Percentiles rank a stretch among this genome's conserved stretches.
phyloP scores from a whole-genome alignment of 2,113 vertebrate species.

The Pangasianodon gigas region DNA sequence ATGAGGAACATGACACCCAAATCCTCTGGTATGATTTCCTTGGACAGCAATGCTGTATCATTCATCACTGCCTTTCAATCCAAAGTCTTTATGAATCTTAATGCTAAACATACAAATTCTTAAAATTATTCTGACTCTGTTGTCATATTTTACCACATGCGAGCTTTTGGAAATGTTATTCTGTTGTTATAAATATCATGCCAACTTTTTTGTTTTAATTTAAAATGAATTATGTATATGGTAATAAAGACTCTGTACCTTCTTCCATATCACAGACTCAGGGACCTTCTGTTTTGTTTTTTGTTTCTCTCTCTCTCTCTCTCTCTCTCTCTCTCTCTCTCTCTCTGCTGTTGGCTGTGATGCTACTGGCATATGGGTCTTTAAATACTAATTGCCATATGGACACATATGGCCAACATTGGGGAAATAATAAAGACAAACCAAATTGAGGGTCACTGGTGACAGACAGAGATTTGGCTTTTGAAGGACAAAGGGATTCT shows the following conservation, averaged over 20 bases:
- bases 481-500: slow-evolving; percentile 61
- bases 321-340: slow-evolving; percentile 14
- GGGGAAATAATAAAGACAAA: slow-evolving; percentile 72
- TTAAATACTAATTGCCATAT: slow-evolving; percentile 68
- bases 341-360: slow-evolving; percentile 57
- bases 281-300: background rate
- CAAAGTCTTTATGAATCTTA: background rate
- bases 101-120: background rate
- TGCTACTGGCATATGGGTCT: slow-evolving; percentile 68
- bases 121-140: background rate
- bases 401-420: slow-evolving; percentile 69
- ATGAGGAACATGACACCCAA: background rate
- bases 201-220: background rate
- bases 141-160: background rate
- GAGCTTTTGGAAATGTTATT: slow-evolving; percentile 3
- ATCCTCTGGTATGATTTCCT: slow-evolving; percentile 9
- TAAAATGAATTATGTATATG: slow-evolving; percentile 16
- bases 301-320: background rate
- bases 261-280: slow-evolving; percentile 8
- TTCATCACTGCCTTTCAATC: background rate
- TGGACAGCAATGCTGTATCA: background rate
- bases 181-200: background rate
- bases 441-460: slow-evolving; percentile 68
- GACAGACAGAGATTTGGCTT: slow-evolving; percentile 54
- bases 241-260: slow-evolving; percentile 12